Percentiles rank a stretch among this genome's conserved stretches.
phyloP scores from a whole-genome alignment of 2,888 invertebrate species.

The Caenorhabditis angaria region DNA sequence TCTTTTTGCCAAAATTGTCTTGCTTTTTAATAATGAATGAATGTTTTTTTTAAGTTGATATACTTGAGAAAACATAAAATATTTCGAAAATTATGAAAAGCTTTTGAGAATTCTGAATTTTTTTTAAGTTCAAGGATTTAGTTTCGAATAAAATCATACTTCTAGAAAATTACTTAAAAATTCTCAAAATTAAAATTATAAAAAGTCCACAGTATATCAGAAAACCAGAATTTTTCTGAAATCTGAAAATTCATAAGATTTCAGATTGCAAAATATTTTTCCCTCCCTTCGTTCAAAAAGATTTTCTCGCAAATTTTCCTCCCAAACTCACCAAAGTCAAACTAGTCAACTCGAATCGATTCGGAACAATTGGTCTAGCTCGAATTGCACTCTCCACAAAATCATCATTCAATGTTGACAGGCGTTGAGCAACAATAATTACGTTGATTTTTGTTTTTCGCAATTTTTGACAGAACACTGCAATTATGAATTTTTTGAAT shows the following conservation, averaged over 20 bases:
- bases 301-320: too few species aligned
- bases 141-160: too few species aligned
- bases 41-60: not conserved
- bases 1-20: not conserved
- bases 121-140: too few species aligned
- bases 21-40: not conserved
- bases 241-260: too few species aligned
- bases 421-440: slow-evolving; percentile 33
- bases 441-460: slow-evolving; percentile 32
- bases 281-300: too few species aligned
- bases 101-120: too few species aligned
- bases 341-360: slow-evolving; percentile 21
- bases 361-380: slow-evolving; percentile 35
- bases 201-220: too few species aligned
- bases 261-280: too few species aligned
- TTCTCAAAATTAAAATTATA: too few species aligned
- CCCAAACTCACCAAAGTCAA: slow-evolving; percentile 24
- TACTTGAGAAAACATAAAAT: slow-evolving; percentile 5
- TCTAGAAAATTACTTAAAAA: too few species aligned
- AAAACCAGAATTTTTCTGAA: too few species aligned
- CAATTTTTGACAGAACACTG: slow-evolving; percentile 34
- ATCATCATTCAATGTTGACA: slow-evolving; percentile 30
- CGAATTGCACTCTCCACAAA: slow-evolving; percentile 39
- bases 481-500: too few species aligned
- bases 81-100: not conserved